phyloP scores from a whole-genome alignment of 2,888 invertebrate species.

The Caenorhabditis sinica region DNA sequence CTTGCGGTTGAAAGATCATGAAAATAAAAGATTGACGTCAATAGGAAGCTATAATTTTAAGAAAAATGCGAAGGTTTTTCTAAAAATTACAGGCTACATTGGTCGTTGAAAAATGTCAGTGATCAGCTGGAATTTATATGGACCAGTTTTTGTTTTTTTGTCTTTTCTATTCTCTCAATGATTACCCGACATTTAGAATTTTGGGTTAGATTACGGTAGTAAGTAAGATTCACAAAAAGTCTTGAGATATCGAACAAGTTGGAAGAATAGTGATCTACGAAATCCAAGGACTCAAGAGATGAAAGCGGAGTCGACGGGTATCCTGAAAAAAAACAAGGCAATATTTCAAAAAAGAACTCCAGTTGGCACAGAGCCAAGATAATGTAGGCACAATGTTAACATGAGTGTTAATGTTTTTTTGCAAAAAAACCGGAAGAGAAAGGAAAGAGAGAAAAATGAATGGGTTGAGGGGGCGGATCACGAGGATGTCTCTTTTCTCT shows the following conservation, averaged over 20 bases:
- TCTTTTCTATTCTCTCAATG: not conserved
- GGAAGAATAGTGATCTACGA: too few relatives aligned
- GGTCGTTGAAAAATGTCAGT: constrained; percentile 14
- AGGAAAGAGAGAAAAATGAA: constrained; percentile 29
- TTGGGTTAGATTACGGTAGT: not conserved
- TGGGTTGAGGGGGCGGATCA: constrained; percentile 53
- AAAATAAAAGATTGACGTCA: constrained; percentile 26
- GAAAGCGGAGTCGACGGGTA: not conserved
- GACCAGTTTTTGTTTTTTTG: not conserved
- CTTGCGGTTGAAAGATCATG: not conserved
- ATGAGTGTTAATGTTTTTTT: constrained; percentile 25
- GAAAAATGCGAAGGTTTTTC: constrained; percentile 3
- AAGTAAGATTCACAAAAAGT: not conserved
- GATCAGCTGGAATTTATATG: too few relatives aligned
- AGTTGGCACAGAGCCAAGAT: constrained; percentile 17
- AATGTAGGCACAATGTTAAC: constrained; percentile 4
- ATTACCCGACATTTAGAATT: not conserved
- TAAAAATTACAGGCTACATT: constrained; percentile 33
- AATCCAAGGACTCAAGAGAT: not conserved
- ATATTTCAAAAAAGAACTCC: not conserved
- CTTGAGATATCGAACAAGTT: too few relatives aligned
- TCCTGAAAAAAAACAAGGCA: constrained; percentile 13
- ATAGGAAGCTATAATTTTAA: constrained; percentile 36
- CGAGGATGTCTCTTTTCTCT: constrained; percentile 37
- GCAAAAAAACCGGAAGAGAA: constrained; percentile 44